These are phyloP conservation scores for Norana najaformis DNA, from an alignment of 2,888 invertebrate genomes.

Conservation along the genomic window DNA sequence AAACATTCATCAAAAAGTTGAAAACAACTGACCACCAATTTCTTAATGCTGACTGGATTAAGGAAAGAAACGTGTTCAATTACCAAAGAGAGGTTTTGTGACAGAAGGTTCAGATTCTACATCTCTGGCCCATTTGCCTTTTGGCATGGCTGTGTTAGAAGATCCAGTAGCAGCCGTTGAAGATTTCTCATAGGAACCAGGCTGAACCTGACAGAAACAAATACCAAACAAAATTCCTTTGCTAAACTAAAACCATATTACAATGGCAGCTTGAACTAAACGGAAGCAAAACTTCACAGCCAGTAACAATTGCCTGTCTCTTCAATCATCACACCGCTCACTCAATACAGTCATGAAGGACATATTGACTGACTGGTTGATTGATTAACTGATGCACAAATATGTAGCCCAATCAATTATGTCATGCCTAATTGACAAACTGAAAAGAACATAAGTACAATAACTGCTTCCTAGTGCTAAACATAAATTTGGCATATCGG, in stretches of 20 bases:
- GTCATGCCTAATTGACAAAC: background rate
- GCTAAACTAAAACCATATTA: background rate
- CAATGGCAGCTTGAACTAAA: background rate
- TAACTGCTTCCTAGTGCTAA: background rate
- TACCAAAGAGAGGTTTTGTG: background rate
- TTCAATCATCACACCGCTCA: background rate
- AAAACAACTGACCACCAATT: background rate
- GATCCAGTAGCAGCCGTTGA: background rate
- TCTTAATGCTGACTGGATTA: background rate
- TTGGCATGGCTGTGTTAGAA: slow-evolving; percentile 16
- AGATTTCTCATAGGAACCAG: slow-evolving; percentile 7
- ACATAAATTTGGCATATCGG: background rate
- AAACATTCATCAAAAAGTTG: background rate
- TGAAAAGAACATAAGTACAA: background rate
- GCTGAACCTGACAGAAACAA: background rate
- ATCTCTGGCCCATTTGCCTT: slow-evolving; percentile 34
- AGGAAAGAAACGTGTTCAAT: background rate
- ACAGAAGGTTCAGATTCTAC: background rate
- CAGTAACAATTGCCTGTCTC: background rate
- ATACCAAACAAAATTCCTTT: background rate
- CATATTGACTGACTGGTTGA: no score
- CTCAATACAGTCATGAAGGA: background rate
- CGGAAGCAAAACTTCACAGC: background rate
- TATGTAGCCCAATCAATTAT: no score
- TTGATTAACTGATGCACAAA: no score